Percentiles rank a stretch among this genome's conserved stretches.
These are phyloP conservation scores for Esox lucius DNA, from an alignment of 2,797 vertebrate species.

Conservation along the genomic window DNA sequence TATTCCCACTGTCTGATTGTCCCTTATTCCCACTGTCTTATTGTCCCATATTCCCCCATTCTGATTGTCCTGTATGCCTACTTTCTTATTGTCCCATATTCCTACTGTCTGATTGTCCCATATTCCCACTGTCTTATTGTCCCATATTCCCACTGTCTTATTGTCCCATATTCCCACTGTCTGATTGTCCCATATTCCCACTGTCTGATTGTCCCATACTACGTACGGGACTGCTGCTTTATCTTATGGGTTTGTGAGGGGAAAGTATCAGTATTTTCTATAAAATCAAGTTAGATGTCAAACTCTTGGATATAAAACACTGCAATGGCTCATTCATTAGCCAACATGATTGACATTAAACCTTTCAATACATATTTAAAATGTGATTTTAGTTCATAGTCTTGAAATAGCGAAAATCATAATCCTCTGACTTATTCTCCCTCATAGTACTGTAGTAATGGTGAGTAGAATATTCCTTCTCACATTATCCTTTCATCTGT, in stretches of 20 bases:
- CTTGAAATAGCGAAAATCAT: slow-evolving; percentile 6
- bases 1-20: too few relatives aligned
- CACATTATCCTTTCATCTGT: slow-evolving; percentile 5
- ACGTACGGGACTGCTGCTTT: neutral
- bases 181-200: too few relatives aligned
- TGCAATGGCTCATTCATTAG: neutral
- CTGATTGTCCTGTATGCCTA: too few relatives aligned
- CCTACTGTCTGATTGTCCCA: too few relatives aligned
- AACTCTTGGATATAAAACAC: neutral
- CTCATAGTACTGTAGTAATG: neutral
- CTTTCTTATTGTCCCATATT: too few relatives aligned
- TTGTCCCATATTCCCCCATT: too few relatives aligned
- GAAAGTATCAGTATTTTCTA: neutral
- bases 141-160: too few relatives aligned
- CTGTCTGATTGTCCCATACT: too few relatives aligned
- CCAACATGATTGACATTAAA: neutral
- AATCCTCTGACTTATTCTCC: neutral
- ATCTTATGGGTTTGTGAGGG: neutral
- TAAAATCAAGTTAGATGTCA: neutral
- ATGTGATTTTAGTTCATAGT: neutral
- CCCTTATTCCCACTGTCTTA: too few relatives aligned
- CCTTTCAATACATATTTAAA: neutral
- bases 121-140: too few relatives aligned
- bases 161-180: too few relatives aligned
- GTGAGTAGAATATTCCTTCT: neutral